Evolutionary conservation across 2,797 vertebrate species (phyloP), one percentile per base, ranked within the genome.

Genomic region (Coccyzus lansbergi): DNA sequence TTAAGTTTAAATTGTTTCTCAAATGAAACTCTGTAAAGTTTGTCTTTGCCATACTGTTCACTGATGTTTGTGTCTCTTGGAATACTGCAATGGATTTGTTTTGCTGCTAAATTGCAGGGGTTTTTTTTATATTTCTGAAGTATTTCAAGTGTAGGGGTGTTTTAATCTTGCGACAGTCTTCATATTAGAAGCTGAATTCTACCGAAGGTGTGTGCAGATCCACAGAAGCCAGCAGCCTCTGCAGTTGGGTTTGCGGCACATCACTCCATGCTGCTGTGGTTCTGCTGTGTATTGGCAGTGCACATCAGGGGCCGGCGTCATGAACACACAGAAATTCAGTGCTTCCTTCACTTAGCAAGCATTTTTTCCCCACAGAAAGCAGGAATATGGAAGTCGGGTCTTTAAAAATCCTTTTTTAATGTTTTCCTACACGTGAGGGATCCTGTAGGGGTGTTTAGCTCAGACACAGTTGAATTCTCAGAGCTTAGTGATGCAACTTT

Each of bases 1-100:
- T 92, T 77, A 71, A 91, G 38, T 55, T 89, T 64, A 81, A 77
- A 17, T 78, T 84, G 53, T 58, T 22, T 77, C 91, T 89, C 34
- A 60, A 16, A 4, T 64, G 53, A 91, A 87, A 77, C 63, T 91
- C 68, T 15, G 34, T 44, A 1, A 71, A 70, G 42, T 82, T 80
- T 68, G n/a, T 44, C 18, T 52, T 75, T 77, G 20, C 79, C 13
- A 9, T 64, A 21, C 26, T 33, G 4, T 71, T 81, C 33, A 42
- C n/a, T 69, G 65, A 55, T 55, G 71, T 83, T 53, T 75, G n/a
- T 71, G 16, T 26, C 44, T 65, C 48, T 68, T 67, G 24, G 28
- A 89, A 48, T 87, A 33, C 9, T 62, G 60, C 85, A 65, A 25
- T 63, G 21, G 69, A 28, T 83, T 68, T 63, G 31, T 51, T 91